Evolutionary conservation across 2,888 invertebrate species (phyloP), one percentile per base, ranked within the genome.

Genomic region (Ethmia dodecea): DNA sequence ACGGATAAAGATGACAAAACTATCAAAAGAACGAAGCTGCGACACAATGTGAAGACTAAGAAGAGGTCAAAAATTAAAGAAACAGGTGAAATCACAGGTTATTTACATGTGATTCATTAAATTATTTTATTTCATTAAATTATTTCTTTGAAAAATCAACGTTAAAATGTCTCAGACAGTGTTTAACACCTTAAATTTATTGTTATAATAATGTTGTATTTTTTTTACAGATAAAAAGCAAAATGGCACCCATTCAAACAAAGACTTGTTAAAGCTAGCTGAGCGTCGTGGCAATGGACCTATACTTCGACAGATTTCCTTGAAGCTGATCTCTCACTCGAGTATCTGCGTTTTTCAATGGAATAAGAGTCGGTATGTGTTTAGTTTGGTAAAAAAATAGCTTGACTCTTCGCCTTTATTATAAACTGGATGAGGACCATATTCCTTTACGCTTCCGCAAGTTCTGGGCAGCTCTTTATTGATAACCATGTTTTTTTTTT

Each of bases 321-420:
- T 84, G 1, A 93, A 93, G 64, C 90, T 86, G 0, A 52, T 86
- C 0, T 60, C 58, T 0, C 69, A 78, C 37, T 81, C 81, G 0
- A 78, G 74, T 0, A 53, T 77, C 15, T 70, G 76, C 33, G 69
- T 76, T 0, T 86, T 86, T 25, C 81, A 81, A 42, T 84, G 76
- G 76, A 68, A 81, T 40, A 77, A 72, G 16, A 80, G 83, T 25
- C 43, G 72, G 3, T n/a, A n/a, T n/a, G n/a, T n/a, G n/a, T n/a
- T n/a, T n/a, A n/a, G n/a, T n/a, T n/a, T n/a, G n/a, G n/a, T n/a
- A n/a, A n/a, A n/a, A n/a, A n/a, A n/a, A n/a, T n/a, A n/a, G n/a
- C n/a, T n/a, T n/a, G n/a, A n/a, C n/a, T n/a, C n/a, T n/a, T n/a
- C n/a, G n/a, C n/a, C n/a, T n/a, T n/a, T n/a, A n/a, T n/a, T n/a